phyloP scores from a whole-genome alignment of 2,888 invertebrate species.

The Mesoligia furuncula region DNA sequence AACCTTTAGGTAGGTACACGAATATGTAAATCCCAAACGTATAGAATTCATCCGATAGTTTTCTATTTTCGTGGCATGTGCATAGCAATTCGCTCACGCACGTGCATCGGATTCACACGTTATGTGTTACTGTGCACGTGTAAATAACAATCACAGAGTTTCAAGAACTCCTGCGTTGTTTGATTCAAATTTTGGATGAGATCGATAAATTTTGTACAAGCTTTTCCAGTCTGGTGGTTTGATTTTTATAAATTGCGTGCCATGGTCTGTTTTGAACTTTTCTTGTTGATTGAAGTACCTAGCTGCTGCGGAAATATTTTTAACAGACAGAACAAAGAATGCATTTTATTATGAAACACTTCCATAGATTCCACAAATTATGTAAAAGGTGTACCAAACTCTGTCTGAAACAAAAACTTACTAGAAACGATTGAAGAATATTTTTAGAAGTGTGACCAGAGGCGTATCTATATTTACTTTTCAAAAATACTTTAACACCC shows the following conservation, averaged over 20 bases:
- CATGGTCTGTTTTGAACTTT: constrained; percentile 23
- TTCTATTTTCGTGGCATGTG: constrained; percentile 61
- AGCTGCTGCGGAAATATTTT: background rate
- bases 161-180: constrained; percentile 30
- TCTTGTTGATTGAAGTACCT: constrained; percentile 5
- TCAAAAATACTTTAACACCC: background rate
- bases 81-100: constrained; percentile 45
- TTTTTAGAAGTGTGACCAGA: background rate
- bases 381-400: background rate
- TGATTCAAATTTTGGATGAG: constrained; percentile 28
- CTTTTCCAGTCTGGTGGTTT: background rate
- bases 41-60: constrained; percentile 50
- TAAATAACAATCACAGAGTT: constrained; percentile 43
- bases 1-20: constrained; percentile 6
- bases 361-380: background rate
- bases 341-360: background rate
- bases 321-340: background rate
- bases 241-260: constrained; percentile 12
- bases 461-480: background rate
- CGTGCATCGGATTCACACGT: constrained; percentile 58
- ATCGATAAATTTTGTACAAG: constrained; percentile 10
- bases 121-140: constrained; percentile 49
- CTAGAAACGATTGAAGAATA: background rate
- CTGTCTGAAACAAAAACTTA: background rate
- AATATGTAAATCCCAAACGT: constrained; percentile 30